Base-by-base conservation (phyloP, 2,888 invertebrate species). In the Dugesia japonica region DNA sequence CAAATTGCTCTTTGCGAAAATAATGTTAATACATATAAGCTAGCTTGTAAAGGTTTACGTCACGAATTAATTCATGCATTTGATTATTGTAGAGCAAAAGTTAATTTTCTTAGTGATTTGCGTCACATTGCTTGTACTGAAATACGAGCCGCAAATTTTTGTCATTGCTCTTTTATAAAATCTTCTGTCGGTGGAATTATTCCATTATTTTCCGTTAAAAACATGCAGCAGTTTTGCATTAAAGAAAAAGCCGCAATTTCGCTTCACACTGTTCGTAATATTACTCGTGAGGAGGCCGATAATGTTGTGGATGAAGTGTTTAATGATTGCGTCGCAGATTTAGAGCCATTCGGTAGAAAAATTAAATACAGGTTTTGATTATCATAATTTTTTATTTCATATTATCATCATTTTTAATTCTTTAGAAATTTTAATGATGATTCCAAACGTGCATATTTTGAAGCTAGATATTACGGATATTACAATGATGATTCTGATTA, bases 31-130 rank as follows among this genome's bases (percentile, higher is more conserved):
- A 78, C 42, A 0, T 76, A 78, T 28, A 76, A 73, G 42, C 78
- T 79, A 0, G 80, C 80, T 33, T 84, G 84, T 79, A 82, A 81
- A 26, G 90, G 92, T 0, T 83, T 95, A 71, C 89, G 90, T 0
- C 95, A 95, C 81, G 95, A 95, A 85, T 88, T 95, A 88, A 90
- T 94, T 72, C 95, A 95, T 83, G 94, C 94, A 91, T 94, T 92
- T 82, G 95, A 95, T 84, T 91, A 89, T 82, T 95, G 95, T 83
- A 88, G 89, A 71, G 91, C 92, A 80, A 88, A 94, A 72, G 83
- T 94, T 77, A 90, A 95, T 85, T 92, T 93, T 81, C 89, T 88
- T 80, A 92, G 94, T 83, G 87, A 72, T 13, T 33, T 92, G 79
- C 90, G 93, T 79, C 95, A 95, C 84, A 85, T 95, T 77, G 94